These are phyloP conservation scores for Panagrolaimus sp. DNA, from an alignment of 1,140 invertebrate genomes.

Conservation along the genomic window DNA sequence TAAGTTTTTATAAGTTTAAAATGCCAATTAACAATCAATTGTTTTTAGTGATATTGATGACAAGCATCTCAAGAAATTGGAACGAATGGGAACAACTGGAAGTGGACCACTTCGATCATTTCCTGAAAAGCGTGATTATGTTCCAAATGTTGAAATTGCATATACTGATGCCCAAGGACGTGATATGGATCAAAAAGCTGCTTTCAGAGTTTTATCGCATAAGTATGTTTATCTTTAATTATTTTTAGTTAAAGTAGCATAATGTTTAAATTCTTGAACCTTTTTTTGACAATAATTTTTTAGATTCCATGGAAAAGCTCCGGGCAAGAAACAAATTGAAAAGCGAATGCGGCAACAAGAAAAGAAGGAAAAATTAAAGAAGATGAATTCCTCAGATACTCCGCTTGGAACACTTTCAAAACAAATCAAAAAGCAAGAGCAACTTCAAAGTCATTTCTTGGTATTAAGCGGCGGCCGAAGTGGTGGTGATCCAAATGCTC, in stretches of 20 bases:
- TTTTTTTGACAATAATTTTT: too few species aligned
- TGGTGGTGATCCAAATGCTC: slow-evolving; percentile 20
- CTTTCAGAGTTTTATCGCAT: slow-evolving; percentile 67
- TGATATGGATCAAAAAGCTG: slow-evolving; percentile 85
- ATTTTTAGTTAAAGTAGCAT: too few species aligned
- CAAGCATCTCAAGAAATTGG: slow-evolving; percentile 63
- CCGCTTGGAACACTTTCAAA: slow-evolving; percentile 83
- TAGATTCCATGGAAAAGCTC: slow-evolving; percentile 98
- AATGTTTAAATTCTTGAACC: too few species aligned
- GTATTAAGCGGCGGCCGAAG: slow-evolving; percentile 73
- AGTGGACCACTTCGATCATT: slow-evolving; percentile 79
- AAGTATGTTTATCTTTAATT: slow-evolving; percentile 51
- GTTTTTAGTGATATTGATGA: slow-evolving; percentile 75
- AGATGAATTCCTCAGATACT: slow-evolving; percentile 97
- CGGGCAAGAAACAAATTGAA: slow-evolving; percentile 95
- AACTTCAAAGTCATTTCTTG: slow-evolving; percentile 87
- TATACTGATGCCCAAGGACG: slow-evolving; percentile 94
- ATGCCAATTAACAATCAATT: slow-evolving; percentile 9
- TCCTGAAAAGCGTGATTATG: slow-evolving; percentile 84
- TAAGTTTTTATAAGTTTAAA: slow-evolving; percentile 45
- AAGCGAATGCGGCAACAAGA: slow-evolving; percentile 90
- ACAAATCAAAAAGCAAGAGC: slow-evolving; percentile 89
- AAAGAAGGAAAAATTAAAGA: slow-evolving; percentile 91
- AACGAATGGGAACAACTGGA: slow-evolving; percentile 69
- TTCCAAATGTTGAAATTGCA: slow-evolving; percentile 89